Conservation (phyloP, 1,140 invertebrate genomes). For the Procambarus clarkii region DNA sequence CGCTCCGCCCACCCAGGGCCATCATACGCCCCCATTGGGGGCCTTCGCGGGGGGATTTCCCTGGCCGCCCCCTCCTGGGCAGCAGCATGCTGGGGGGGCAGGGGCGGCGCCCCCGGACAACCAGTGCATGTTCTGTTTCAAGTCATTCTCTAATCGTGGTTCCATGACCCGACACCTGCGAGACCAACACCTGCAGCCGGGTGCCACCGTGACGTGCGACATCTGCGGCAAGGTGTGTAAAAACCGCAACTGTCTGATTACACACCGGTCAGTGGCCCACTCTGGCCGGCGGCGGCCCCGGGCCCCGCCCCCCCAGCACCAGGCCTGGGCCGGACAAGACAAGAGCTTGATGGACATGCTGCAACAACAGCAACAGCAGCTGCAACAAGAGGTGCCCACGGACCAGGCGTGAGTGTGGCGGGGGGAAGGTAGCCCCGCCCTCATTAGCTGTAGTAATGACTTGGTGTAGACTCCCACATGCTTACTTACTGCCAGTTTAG, state of each 20-base stretch:
- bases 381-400: constrained; percentile 55
- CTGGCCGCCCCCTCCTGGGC: constrained; percentile 54
- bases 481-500: constrained; percentile 53
- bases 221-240: constrained; percentile 85
- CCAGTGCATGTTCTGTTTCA: constrained; percentile 77
- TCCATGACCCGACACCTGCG: constrained; percentile 71
- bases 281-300: constrained; percentile 80
- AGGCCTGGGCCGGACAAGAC: constrained; percentile 48
- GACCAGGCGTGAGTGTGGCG: constrained; percentile 50
- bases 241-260: constrained; percentile 86
- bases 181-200: constrained; percentile 71
- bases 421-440: constrained; percentile 39
- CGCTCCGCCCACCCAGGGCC: constrained; percentile 44
- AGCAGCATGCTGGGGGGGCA: constrained; percentile 47
- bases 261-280: constrained; percentile 85
- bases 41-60: constrained; percentile 62
- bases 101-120: constrained; percentile 80
- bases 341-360: constrained; percentile 8
- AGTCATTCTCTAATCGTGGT: constrained; percentile 72
- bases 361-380: constrained; percentile 32
- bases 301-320: constrained; percentile 29
- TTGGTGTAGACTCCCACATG: constrained; percentile 51
- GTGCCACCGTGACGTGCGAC: constrained; percentile 80
- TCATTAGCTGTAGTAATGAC: constrained; percentile 37
- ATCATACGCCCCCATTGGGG: constrained; percentile 50